Base-by-base conservation (phyloP, 1,140 invertebrate species). In the Drosophila erecta region DNA sequence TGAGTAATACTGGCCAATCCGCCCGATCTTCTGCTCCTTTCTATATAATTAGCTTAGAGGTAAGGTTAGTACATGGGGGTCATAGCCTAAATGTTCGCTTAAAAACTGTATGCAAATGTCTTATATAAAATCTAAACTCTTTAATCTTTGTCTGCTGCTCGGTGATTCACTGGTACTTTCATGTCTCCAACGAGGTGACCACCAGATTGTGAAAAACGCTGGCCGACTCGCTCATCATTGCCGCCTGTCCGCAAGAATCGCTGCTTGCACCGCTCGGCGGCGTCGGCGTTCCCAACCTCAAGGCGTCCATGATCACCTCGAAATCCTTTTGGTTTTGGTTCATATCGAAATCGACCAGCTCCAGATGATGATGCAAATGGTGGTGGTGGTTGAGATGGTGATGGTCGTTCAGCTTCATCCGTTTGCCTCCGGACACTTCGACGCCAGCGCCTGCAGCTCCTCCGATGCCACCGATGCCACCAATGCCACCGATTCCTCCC, bases 151-250 rank as follows among this genome's bases (percentile, higher is more conserved):
- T 51, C 56, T 35, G 41, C 24, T 47, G 27, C 38, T 33, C n/a
- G 2, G 20, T 43, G 22, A 22, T 72, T 92, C 49, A 91, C 73
- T 92, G 90, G 71, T 84, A 91, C 62, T 79, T 93, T 93, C 92
- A 95, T 91, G 95, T 95, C 83, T 95, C 95, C 73, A 96, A 90
- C 4, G 95, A 95, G 4, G 95, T 94, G 30, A 92, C 91, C 4
- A 95, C 95, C 51, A 95, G 92, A 90, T 94, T 95, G 85, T 95
- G 95, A 89, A 95, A 95, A 53, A 94, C 94, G 61, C 94, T 94
- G 5, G 95, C 95, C 83, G 95, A 95, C 57, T 95, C 94, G 73
- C 95, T 95, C 81, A 95, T 94, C 92, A 95, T 95, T 38, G 95
- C 95, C 59, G 95, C 93, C 73, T 95, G 95, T 41, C 95, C 95